phyloP scores from a whole-genome alignment of 2,113 vertebrate species.

The Plecturocebus donacophilus region DNA sequence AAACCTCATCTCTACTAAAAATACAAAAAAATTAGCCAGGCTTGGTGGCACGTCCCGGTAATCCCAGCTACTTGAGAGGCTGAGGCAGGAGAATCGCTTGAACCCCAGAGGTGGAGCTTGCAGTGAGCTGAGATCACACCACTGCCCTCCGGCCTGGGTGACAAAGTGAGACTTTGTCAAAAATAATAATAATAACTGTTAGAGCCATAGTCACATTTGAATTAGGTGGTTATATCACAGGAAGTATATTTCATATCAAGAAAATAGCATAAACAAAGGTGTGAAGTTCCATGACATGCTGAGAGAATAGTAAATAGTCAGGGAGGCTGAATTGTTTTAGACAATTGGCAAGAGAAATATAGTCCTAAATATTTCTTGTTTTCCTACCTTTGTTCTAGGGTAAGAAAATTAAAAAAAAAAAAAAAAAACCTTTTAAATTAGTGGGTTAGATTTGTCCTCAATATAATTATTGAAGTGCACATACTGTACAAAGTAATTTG shows the following conservation, averaged over 20 bases:
- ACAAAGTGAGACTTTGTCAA: no score
- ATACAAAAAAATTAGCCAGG: no score
- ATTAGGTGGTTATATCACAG: background rate
- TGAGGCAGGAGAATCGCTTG: no score
- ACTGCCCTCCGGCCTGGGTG: no score
- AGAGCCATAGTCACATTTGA: background rate
- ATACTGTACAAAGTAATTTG: background rate
- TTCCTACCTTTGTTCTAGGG: background rate
- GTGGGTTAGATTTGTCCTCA: background rate
- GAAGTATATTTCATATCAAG: background rate
- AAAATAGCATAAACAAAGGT: background rate
- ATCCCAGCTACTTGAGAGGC: no score
- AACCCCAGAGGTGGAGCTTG: no score
- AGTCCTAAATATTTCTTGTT: background rate
- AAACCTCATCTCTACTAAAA: no score
- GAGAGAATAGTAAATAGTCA: background rate
- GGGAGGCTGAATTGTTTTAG: background rate
- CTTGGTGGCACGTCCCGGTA: no score
- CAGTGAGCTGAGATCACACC: no score
- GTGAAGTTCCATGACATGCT: background rate
- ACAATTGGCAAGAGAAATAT: background rate
- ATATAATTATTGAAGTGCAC: background rate
- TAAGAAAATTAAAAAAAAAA: background rate
- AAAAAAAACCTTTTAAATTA: background rate
- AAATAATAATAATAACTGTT: no score